Percentiles rank a stretch among this genome's conserved stretches.
These are phyloP conservation scores for Eupithecia pulchellata DNA, from an alignment of 2,888 invertebrate species.

Conservation along the genomic window DNA sequence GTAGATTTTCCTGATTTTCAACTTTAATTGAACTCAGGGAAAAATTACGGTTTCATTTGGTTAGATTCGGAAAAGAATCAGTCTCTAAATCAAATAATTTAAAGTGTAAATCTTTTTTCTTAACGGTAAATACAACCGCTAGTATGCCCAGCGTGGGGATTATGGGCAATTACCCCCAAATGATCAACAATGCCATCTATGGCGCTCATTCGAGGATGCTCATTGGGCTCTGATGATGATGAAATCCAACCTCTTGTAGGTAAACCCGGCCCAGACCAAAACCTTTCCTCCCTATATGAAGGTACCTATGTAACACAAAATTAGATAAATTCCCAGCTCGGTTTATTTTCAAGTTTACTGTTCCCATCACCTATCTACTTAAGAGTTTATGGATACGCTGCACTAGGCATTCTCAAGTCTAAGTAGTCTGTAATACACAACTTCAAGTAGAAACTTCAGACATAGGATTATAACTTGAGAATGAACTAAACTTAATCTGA, in stretches of 20 bases:
- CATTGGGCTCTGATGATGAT: too few relatives aligned
- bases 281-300: background rate
- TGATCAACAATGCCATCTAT: too few relatives aligned
- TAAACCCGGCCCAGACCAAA: too few relatives aligned
- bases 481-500: conserved; percentile 13
- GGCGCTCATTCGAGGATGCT: too few relatives aligned
- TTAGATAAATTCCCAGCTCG: background rate
- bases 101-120: too few relatives aligned
- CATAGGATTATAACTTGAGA: conserved; percentile 1
- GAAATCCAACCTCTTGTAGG: too few relatives aligned
- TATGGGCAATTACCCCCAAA: too few relatives aligned
- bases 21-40: background rate
- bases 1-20: background rate
- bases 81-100: too few relatives aligned
- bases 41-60: background rate
- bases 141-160: too few relatives aligned
- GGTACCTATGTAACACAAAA: background rate
- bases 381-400: background rate
- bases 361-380: background rate
- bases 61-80: too few relatives aligned
- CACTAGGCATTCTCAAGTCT: background rate
- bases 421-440: background rate
- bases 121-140: too few relatives aligned
- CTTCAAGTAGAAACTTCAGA: background rate
- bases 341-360: background rate